Evolutionary conservation across 2,113 vertebrate genomes (phyloP).

Genomic region (Tragelaphus strepsiceros): DNA sequence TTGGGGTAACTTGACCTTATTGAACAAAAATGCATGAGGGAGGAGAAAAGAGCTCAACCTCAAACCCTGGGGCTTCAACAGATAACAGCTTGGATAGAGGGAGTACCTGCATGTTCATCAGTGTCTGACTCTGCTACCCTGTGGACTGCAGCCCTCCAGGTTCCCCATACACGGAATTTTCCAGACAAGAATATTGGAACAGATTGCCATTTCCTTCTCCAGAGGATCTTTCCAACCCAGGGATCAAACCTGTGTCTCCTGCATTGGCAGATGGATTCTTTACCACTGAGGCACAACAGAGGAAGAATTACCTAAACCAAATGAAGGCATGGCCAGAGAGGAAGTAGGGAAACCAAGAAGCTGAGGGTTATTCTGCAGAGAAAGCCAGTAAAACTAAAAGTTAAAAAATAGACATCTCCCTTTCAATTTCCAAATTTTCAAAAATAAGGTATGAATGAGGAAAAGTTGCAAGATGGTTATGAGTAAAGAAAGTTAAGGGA

Average conservation of each 20-base stretch:
- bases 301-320: background rate
- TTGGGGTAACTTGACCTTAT: background rate
- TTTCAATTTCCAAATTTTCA: background rate
- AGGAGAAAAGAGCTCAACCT: background rate
- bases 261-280: background rate
- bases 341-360: background rate
- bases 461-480: background rate
- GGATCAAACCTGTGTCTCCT: background rate
- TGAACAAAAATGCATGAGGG: background rate
- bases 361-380: background rate
- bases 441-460: background rate
- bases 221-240: background rate
- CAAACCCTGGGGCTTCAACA: background rate
- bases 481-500: background rate
- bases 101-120: background rate
- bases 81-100: background rate
- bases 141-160: background rate
- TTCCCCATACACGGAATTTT: background rate
- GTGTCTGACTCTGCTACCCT: background rate
- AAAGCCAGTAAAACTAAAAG: background rate
- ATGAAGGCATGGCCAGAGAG: background rate
- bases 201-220: background rate
- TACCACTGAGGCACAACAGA: background rate
- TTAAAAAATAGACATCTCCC: background rate
- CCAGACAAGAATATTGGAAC: background rate